Base-by-base conservation (phyloP, 2,797 vertebrate genomes). In the Rhinichthys osculus region DNA sequence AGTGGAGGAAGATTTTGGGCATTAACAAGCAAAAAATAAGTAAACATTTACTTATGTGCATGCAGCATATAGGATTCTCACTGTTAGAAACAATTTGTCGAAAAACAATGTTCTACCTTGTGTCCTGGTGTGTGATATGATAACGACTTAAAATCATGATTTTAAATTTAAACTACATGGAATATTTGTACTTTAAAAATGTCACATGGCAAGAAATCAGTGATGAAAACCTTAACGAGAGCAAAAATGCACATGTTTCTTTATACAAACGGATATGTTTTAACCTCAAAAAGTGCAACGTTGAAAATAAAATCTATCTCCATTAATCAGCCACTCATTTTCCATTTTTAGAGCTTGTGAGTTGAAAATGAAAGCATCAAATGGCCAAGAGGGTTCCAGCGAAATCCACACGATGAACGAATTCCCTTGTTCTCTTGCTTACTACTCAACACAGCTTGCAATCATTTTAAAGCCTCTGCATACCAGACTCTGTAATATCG, bases 401-500 rank as follows among this genome's bases (percentile, higher is more conserved):
- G 30, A 83, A n/a, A 38, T 69, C 78, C 72, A 23, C 42, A 69
- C 74, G 84, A 79, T 13, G 82, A 85, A 86, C 23, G 16, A 16
- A 71, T 23, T 57, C 50, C 54, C n/a, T 76, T 82, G 59, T 38
- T 35, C 72, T 77, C n/a, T 35, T 35, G 9, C 50, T 33, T 64
- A n/a, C 57, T 86, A 74, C 86, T 85, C 80, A 84, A 82, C 74
- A 85, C 30, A 62, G 74, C 89, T 84, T 70, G 40, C 81, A 77
- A 86, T 81, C 30, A 50, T 19, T 30, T 40, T 78, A 85, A 86
- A 67, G 67, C 19, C 44, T 66, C 82, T 33, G 81, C 87, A 88
- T 88, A 84, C 84, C 88, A 86, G 84, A 89, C 86, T 57, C 67
- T 64, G 40, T 86, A 83, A 89, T 85, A 62, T 82, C 69, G 35